Conservation (phyloP, 2,888 invertebrate species). For the Eurois occulta region DNA sequence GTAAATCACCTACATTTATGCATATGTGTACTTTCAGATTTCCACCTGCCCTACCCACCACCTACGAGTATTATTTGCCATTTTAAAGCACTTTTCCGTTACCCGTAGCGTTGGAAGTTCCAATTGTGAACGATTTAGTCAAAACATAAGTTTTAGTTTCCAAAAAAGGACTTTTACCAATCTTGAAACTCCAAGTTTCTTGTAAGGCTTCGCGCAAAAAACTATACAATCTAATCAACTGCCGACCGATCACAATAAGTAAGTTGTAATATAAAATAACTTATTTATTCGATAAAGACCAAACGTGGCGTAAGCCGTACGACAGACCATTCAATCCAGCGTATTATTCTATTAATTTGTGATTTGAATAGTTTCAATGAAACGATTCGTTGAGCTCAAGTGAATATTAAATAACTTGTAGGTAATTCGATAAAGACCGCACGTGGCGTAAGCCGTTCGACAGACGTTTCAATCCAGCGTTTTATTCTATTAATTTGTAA, state of each 20-base stretch:
- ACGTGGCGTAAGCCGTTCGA: conserved; percentile 62
- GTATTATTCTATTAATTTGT: conserved; percentile 72
- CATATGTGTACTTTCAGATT: background rate
- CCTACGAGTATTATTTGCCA: too few species aligned
- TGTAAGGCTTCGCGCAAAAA: background rate
- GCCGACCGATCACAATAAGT: conserved; percentile 24
- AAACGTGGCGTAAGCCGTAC: conserved; percentile 62
- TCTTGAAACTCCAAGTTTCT: background rate
- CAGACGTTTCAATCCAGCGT: conserved; percentile 66
- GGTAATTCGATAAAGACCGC: conserved; percentile 45
- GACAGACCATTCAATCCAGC: conserved; percentile 65
- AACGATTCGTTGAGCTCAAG: conserved; percentile 81
- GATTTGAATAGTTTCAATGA: conserved; percentile 73
- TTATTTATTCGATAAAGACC: conserved; percentile 34
- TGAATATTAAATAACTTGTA: conserved; percentile 14
- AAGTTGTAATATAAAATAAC: conserved; percentile 12
- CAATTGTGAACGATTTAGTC: background rate
- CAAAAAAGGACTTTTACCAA: background rate
- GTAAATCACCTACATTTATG: background rate
- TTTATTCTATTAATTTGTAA: conserved; percentile 72
- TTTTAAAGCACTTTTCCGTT: background rate
- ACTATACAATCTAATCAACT: background rate
- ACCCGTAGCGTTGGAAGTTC: background rate
- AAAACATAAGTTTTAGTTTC: too few species aligned
- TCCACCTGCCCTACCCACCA: background rate